phyloP scores from a whole-genome alignment of 2,888 invertebrate species.

The Mythimna ferrago region DNA sequence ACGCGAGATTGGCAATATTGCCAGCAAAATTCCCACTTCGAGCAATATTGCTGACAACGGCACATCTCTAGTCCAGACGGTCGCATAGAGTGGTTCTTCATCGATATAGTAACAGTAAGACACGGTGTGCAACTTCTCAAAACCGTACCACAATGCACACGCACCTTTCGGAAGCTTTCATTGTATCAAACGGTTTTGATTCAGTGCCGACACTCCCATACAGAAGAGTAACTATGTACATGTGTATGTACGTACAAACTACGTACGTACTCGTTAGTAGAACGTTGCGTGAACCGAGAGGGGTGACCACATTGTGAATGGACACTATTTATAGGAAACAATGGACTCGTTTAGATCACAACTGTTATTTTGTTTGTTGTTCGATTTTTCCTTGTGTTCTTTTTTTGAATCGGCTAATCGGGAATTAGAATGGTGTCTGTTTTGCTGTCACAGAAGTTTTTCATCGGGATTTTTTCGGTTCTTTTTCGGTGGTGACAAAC shows the following conservation, averaged over 20 bases:
- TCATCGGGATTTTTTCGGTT: no score
- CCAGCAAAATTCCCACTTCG: no score
- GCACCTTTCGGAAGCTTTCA: constrained; percentile 63
- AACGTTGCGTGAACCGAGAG: constrained; percentile 35
- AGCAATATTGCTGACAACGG: no score
- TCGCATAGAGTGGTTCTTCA: no score
- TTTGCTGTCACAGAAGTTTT: not conserved
- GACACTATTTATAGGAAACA: constrained; percentile 49
- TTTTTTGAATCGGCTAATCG: constrained; percentile 14
- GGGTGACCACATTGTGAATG: constrained; percentile 33
- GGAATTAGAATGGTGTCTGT: not conserved
- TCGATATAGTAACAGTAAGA: no score
- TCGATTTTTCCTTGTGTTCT: not conserved
- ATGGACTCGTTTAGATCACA: constrained; percentile 46
- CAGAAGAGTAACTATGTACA: constrained; percentile 2
- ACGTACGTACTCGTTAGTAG: constrained; percentile 11
- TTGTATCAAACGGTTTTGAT: constrained; percentile 69
- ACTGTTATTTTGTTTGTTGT: constrained; percentile 17
- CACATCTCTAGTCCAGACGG: no score
- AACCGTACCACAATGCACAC: constrained; percentile 49
- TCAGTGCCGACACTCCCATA: constrained; percentile 58
- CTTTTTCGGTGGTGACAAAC: no score
- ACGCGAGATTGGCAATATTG: no score
- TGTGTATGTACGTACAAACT: constrained; percentile 6
- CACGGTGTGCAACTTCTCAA: no score